Evolutionary conservation across 23 tunicate genomes (phyloP), one percentile per base, ranked within the genome.

Genomic region (Halocynthia aurantium): DNA sequence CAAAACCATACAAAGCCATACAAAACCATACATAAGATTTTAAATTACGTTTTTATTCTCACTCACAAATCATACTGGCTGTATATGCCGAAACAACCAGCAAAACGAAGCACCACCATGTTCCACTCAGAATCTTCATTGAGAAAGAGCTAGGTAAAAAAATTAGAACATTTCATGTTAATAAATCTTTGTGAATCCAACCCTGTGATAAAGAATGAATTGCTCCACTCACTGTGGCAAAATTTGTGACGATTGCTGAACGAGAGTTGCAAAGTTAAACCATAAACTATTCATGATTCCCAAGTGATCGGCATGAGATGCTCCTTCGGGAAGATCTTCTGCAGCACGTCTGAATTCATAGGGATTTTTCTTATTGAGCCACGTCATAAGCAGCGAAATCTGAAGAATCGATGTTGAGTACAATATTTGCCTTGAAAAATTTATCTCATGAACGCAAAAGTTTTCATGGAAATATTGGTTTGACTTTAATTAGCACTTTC

Each of bases 11-110:
- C 12, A 57, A 10, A 57, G 15, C 17, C 63, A 58, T n/a, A 58
- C 15, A 58, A 13, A 4, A 2, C 63, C 62, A 57, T 57, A 10
- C 12, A 57, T 57, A 57, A 12, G 12, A 12, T 57, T 13, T 13
- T n/a, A 1, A 58, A 31, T 31, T 31, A 31, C 44, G 44, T 31
- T 31, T 31, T 31, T 4, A 31, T 0, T 31, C n/a, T 21, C 12
- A 84, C 82, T 84, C 55, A 84, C 87, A 84, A 67, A 84, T 84
- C 87, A 84, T 84, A 77, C 69, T 84, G 6, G 87, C 87, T 10
- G 87, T 84, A 62, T 84, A 84, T 10, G 87, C 81, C 8, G 87
- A 80, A 44, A 84, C 81, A 11, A 84, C 87, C 64, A 84, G 67
- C 76, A 84, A 65, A 31, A 84, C 87, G 58, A 74, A 84, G 44